Percentiles rank a stretch among this genome's conserved stretches.
Evolutionary conservation across 1,140 invertebrate species (phyloP).

Genomic region (Dufourea novaeangliae): DNA sequence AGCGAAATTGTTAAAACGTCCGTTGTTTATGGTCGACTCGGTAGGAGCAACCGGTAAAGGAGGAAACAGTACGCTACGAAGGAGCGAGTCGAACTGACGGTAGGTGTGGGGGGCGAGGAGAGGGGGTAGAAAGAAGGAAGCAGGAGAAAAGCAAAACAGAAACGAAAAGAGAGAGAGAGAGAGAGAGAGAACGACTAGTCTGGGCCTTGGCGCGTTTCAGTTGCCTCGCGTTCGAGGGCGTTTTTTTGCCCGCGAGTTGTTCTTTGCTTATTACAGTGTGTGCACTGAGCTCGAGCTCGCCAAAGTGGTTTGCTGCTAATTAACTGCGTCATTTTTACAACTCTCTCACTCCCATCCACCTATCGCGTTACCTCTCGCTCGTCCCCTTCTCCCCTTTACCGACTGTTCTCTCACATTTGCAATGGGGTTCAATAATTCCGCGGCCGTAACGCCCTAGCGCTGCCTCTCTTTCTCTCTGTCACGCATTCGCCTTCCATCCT

Average conservation of each 20-base stretch:
- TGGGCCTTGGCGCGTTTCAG: constrained; percentile 66
- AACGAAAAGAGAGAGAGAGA: constrained; percentile 1
- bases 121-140: constrained; percentile 12
- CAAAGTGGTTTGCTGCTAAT: constrained; percentile 78
- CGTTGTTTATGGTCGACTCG: constrained; percentile 43
- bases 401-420: constrained; percentile 54
- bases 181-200: constrained; percentile 36
- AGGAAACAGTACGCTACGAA: constrained; percentile 49
- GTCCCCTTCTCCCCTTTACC: constrained; percentile 32
- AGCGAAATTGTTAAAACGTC: constrained; percentile 55
- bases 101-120: neutral
- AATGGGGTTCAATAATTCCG: constrained; percentile 59
- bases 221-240: constrained; percentile 69
- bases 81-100: constrained; percentile 11
- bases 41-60: constrained; percentile 31
- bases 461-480: constrained; percentile 23
- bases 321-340: constrained; percentile 78
- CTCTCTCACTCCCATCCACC: constrained; percentile 61
- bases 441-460: constrained; percentile 37
- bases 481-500: neutral
- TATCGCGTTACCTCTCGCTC: constrained; percentile 26
- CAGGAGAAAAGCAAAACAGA: constrained; percentile 39
- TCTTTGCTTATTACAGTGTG: constrained; percentile 76
- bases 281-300: constrained; percentile 63
- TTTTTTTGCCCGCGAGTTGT: constrained; percentile 72